Conservation (phyloP, 2,797 vertebrate genomes). For the Aphelocoma californica region DNA sequence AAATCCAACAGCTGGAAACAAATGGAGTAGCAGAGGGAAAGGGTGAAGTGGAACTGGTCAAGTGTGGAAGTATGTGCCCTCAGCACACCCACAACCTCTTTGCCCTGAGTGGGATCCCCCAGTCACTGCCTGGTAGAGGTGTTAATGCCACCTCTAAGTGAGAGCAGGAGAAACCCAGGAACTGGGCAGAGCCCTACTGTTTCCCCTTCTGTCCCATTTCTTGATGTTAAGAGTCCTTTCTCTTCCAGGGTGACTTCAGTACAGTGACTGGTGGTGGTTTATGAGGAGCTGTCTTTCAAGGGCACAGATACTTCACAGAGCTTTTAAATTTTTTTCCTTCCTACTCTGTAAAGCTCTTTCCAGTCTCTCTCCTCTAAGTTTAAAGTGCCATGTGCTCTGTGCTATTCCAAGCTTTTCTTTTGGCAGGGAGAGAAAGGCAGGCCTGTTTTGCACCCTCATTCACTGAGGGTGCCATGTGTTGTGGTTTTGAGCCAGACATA, state of each 20-base stretch:
- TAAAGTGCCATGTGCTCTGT: constrained; percentile 24
- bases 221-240: neutral
- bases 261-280: neutral
- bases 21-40: neutral
- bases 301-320: neutral
- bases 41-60: neutral
- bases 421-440: constrained; percentile 31
- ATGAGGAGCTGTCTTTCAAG: neutral
- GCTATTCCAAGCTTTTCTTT: constrained; percentile 18
- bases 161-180: neutral
- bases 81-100: neutral
- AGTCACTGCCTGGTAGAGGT: neutral
- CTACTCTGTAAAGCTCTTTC: neutral
- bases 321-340: neutral
- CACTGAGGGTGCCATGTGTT: constrained; percentile 21
- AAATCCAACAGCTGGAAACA: neutral
- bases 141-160: neutral
- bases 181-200: neutral
- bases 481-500: constrained; percentile 14
- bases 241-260: neutral
- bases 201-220: neutral
- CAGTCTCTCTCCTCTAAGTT: neutral
- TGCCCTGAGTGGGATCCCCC: neutral
- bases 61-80: rapidly evolving
- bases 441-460: constrained; percentile 7